A percentile compares a stretch with the other conserved stretches of the same genome.
These are phyloP conservation scores for Heliconius hewitsoni DNA, from an alignment of 1,140 invertebrate species.

Conservation along the genomic window DNA sequence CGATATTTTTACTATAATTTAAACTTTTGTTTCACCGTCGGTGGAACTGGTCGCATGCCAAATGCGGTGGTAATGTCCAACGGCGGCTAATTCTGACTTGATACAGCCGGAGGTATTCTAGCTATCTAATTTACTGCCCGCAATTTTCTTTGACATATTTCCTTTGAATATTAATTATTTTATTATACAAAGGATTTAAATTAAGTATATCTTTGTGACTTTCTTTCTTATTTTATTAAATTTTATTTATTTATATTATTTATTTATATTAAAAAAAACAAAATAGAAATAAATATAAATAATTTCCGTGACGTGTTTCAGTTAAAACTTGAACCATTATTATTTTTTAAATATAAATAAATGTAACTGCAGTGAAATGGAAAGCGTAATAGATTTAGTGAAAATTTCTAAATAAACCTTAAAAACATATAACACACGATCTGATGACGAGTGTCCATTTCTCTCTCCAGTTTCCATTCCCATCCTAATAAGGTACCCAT, in stretches of 20 bases:
- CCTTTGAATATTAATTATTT: conserved; percentile 1
- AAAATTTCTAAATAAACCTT: neutral
- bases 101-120: conserved; percentile 41
- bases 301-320: no score
- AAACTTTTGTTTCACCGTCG: neutral
- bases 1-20: neutral
- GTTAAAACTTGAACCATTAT: no score
- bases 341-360: no score
- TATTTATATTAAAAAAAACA: no score
- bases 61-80: conserved; percentile 50
- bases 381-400: neutral
- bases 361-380: no score
- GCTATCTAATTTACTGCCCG: conserved; percentile 38
- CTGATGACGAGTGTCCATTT: neutral
- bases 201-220: neutral
- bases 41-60: conserved; percentile 30
- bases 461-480: neutral
- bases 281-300: no score
- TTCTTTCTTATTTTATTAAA: no score
- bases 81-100: conserved; percentile 46
- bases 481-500: conserved; percentile 28
- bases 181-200: neutral
- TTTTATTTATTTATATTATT: no score
- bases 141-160: conserved; percentile 24
- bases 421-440: neutral